Evolutionary conservation across 2,797 vertebrate genomes (phyloP), one percentile per base, ranked within the genome.

Genomic region (Mergus octosetaceus): DNA sequence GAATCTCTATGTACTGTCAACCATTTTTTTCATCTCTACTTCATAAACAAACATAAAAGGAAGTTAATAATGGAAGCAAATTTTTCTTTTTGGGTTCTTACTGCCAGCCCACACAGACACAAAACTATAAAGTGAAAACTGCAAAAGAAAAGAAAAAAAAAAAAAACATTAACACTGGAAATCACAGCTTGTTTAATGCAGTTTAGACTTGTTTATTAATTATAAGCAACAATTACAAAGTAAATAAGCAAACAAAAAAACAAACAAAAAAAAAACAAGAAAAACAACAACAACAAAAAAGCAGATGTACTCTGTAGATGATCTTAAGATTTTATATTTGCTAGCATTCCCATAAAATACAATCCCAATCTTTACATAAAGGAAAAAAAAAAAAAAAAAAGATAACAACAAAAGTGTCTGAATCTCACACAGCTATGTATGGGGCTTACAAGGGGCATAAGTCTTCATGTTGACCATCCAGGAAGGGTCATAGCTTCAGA

Each of bases 171-270:
- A 91, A 41, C 19, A 43, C 5, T 34, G 85, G 91, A 90, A 82
- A 93, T 22, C 7, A 49, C 64, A 41, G 38, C 32, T 36, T 93
- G 73, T 34, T 79, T 56, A 79, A 87, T 70, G 84, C 71, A 74
- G n/a, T n/a, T 86, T 69, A 91, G 36, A 32, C 56, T 91, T 73
- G 34, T 91, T 87, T 79, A 83, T 87, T 94, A 95, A 95, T 73
- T 58, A 91, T 47, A 83, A 85, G 68, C 61, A 73, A 77, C 73
- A 94, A 87, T 51, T 80, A 85, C 34, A 79, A 93, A 80, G 64
- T 49, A 95, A 97, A 89, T 10, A 4, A 92, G 77, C 45, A 95
- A 93, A 60, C 32, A 85, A 90, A 60, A 36, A 36, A 41, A 43
- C 12, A 58, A 94, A 82, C 78, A 56, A 5, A 62, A 94, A 62